Evolutionary conservation across 2,113 vertebrate species (phyloP).

Genomic region (Serilophus lunatus): DNA sequence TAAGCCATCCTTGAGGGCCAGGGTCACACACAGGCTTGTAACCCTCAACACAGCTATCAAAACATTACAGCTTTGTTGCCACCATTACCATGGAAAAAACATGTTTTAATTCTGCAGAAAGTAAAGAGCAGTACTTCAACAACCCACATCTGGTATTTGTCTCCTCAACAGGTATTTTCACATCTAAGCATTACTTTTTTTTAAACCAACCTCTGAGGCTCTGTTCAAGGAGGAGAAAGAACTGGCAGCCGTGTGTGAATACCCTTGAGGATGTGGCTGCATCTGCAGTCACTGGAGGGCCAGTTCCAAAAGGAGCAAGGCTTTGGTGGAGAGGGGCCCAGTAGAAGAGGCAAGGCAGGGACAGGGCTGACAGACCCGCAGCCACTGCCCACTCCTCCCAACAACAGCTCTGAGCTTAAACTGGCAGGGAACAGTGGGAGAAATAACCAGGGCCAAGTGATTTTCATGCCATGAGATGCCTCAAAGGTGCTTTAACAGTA

Average conservation of each 20-base stretch:
- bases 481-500: background rate
- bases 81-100: background rate
- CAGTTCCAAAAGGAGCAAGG: background rate
- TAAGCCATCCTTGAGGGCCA: background rate
- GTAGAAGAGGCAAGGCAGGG: rapidly evolving
- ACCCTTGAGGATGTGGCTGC: background rate
- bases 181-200: background rate
- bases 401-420: rapidly evolving
- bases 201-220: background rate
- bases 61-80: background rate
- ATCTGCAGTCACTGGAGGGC: rapidly evolving
- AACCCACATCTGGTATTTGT: background rate
- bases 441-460: background rate
- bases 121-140: background rate
- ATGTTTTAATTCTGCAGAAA: background rate
- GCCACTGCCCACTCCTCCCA: rapidly evolving
- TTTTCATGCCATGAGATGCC: background rate
- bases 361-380: rapidly evolving
- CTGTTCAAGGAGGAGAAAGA: background rate
- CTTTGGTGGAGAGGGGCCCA: rapidly evolving
- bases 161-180: background rate
- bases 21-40: background rate
- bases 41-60: background rate
- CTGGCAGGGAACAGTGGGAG: rapidly evolving
- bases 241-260: background rate